phyloP scores from a whole-genome alignment of 2,797 vertebrate species.

The Melanotaenia nigrans region DNA sequence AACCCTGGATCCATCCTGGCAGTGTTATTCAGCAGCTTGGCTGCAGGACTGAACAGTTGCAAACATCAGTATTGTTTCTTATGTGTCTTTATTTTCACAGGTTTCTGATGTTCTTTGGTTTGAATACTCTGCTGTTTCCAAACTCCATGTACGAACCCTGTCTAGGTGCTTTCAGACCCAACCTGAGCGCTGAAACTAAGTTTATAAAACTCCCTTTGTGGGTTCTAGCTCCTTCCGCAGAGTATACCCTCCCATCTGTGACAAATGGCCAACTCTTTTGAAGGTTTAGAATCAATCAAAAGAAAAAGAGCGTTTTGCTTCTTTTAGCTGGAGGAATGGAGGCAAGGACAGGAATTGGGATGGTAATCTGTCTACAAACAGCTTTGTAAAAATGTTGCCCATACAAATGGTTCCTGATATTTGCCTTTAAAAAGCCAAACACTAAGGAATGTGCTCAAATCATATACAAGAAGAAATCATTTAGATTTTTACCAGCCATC shows the following conservation, averaged over 20 bases:
- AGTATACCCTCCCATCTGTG: no score
- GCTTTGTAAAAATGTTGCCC: no score
- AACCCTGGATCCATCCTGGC: no score
- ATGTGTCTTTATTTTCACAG: not conserved
- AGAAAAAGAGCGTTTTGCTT: not conserved
- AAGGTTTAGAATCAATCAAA: not conserved
- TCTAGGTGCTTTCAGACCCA: no score
- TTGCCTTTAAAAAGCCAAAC: not conserved
- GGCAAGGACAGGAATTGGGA: no score
- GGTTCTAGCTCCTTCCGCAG: no score
- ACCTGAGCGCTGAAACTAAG: no score
- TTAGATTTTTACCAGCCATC: no score
- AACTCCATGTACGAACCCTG: not conserved
- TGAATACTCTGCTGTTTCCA: conserved; percentile 7
- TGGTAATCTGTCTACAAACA: no score
- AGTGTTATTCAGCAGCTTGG: not conserved
- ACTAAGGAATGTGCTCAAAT: not conserved
- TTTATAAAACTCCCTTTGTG: no score
- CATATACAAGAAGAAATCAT: no score
- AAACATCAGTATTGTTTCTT: conserved; percentile 26
- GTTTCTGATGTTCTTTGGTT: conserved; percentile 18
- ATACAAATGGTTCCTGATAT: not conserved
- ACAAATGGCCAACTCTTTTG: no score
- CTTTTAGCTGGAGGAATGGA: not conserved
- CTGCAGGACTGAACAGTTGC: conserved; percentile 37